Percentiles rank a stretch among this genome's conserved stretches.
These are phyloP conservation scores for Clavelina lepadiformis DNA, from an alignment of 23 tunicate genomes.

Conservation along the genomic window DNA sequence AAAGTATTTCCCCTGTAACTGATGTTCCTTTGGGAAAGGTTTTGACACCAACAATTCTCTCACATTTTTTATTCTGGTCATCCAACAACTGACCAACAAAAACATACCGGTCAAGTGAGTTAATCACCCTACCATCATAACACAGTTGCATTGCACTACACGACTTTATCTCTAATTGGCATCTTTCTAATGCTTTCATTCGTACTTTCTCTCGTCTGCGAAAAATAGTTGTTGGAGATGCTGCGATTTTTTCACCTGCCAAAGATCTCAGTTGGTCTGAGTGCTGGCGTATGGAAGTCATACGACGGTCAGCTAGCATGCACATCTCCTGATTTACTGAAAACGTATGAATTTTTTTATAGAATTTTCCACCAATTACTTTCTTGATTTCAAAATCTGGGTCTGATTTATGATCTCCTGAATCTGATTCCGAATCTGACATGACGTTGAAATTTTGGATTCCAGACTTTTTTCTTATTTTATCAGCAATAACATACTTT, in stretches of 20 bases:
- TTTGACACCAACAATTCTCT: slow-evolving; percentile 4
- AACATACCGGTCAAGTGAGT: slow-evolving; percentile 5
- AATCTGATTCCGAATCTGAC: too few species aligned
- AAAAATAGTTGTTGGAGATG: slow-evolving; percentile 8
- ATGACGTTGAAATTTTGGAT: too few species aligned
- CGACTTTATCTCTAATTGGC: neutral
- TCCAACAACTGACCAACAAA: slow-evolving; percentile 4
- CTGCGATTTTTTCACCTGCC: slow-evolving; percentile 2
- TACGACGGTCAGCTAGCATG: slow-evolving; percentile 12
- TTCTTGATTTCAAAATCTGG: too few species aligned
- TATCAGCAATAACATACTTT: too few species aligned
- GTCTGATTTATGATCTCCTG: too few species aligned
- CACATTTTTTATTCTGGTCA: neutral
- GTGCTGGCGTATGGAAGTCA: slow-evolving; percentile 3
- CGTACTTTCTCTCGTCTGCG: slow-evolving; percentile 5
- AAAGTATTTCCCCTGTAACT: slow-evolving; percentile 5
- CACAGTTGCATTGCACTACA: slow-evolving; percentile 10
- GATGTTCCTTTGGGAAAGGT: slow-evolving; percentile 6
- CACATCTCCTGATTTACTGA: neutral
- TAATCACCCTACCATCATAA: slow-evolving; percentile 7
- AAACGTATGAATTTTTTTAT: neutral
- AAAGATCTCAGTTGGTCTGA: slow-evolving; percentile 7
- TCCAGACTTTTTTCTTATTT: too few species aligned
- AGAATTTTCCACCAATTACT: neutral
- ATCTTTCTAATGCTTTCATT: neutral